A percentile compares a stretch with the other conserved stretches of the same genome.
These are phyloP conservation scores for Coregonus suidteri DNA, from an alignment of 2,797 vertebrate species.

Conservation along the genomic window DNA sequence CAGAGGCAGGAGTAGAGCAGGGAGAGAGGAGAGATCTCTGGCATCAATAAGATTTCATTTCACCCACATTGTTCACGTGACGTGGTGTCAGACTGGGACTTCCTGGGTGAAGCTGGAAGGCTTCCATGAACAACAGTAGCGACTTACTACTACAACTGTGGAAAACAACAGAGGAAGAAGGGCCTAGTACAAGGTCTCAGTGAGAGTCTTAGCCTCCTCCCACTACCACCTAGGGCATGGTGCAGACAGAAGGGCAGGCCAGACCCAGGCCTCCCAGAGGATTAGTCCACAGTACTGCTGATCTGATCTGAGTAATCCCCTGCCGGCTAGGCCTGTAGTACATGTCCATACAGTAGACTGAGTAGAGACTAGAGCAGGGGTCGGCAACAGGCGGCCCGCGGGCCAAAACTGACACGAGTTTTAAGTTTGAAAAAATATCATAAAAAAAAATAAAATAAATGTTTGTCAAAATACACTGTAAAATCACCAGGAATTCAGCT, in stretches of 20 bases:
- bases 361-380: too few species aligned
- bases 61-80: slow-evolving; percentile 12
- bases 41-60: slow-evolving; percentile 22
- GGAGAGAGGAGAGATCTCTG: slow-evolving; percentile 4
- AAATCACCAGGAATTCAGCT: too few species aligned
- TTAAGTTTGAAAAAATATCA: too few species aligned
- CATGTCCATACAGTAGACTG: not conserved
- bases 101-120: not conserved
- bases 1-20: not conserved
- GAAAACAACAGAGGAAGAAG: slow-evolving; percentile 14
- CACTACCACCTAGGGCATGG: not conserved
- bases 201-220: not conserved
- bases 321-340: not conserved
- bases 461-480: too few species aligned
- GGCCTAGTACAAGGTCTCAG: not conserved
- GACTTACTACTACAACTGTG: not conserved
- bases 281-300: not conserved
- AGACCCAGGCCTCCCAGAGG: not conserved
- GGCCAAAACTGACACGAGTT: too few species aligned
- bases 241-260: not conserved
- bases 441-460: too few species aligned
- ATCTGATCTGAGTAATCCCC: not conserved
- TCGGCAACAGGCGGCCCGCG: too few species aligned
- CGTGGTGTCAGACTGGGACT: slow-evolving; percentile 11
- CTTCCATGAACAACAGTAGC: not conserved